Evolutionary conservation across 2,797 vertebrate species (phyloP), one percentile per base, ranked within the genome.

Genomic region (Sebastes melanostomus): DNA sequence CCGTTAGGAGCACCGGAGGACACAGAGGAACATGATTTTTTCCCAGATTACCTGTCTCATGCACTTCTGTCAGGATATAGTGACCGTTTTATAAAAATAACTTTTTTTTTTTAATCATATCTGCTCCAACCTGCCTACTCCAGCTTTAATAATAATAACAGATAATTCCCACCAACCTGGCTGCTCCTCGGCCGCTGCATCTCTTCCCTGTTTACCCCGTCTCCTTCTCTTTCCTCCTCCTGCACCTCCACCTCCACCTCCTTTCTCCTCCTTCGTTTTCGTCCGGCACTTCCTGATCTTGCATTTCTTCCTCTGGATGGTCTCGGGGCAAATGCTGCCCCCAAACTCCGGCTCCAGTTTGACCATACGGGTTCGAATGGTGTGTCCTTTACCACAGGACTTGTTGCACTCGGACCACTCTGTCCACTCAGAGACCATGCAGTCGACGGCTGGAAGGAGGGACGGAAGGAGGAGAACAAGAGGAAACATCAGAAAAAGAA

Each of bases 381-480:
- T 95, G 90, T 99, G 98, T 60, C 98, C 98, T 91, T 98, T 99
- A 5, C 98, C 98, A 1, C 98, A 99, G 0, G 98, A 98, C 88
- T 98, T 99, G 77, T 99, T 99, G 91, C 98, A 99, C 89, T 98
- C 97, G 0, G 98, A 98, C 98, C 98, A 99, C 63, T 97, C 96
- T 1, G 97, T 97, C 98, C 98, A 99, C 75, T 99, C 98, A 0
- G 97, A 97, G 65, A 99, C 91, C 93, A 99, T 98, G 83, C 98
- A 99, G 94, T 98, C 96, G 0, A 96, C 94, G 32, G 98, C 98
- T 99, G 14, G 38, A 42, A 42, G 38, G 38, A 42, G 8, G 12
- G 25, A 24, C 8, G 24, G 22, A 10, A 20, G 20, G 3, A 61
- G 29, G 25, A 36, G n/a, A 27, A 61, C 6, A 59, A 7, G 14